These are phyloP conservation scores for Gisinianus flammeolus DNA, from an alignment of 2,888 invertebrate genomes.

Conservation along the genomic window DNA sequence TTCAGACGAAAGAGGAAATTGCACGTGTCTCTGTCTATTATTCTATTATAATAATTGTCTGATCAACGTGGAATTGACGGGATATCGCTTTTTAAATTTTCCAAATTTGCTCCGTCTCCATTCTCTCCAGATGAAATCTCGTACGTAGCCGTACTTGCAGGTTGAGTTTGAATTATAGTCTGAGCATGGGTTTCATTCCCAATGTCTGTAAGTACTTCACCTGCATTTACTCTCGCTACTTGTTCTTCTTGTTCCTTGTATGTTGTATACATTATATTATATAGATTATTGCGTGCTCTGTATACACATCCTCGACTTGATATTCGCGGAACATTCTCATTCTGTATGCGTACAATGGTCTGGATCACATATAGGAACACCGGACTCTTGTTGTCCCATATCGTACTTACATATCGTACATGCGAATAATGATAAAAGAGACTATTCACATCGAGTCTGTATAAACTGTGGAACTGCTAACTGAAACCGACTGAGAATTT, in stretches of 20 bases:
- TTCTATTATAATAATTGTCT: constrained; percentile 19
- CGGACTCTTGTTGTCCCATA: no score
- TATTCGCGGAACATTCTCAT: no score
- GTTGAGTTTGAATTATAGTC: background rate
- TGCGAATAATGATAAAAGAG: no score
- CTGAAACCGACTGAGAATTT: no score
- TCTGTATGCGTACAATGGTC: no score
- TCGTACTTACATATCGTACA: no score
- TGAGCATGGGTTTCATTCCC: constrained; percentile 4
- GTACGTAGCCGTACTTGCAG: background rate
- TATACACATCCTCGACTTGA: no score
- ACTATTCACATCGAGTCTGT: no score
- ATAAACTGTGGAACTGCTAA: no score
- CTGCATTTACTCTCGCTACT: background rate
- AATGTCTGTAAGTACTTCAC: background rate
- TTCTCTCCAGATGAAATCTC: background rate
- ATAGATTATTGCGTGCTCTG: no score
- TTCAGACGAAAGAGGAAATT: background rate
- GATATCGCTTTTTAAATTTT: background rate
- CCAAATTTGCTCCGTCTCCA: background rate
- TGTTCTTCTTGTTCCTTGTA: background rate
- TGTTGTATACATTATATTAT: no score
- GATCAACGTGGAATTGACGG: constrained; percentile 6
- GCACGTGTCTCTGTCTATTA: constrained; percentile 5
- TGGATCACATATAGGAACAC: no score